Evolutionary conservation across 2,888 invertebrate genomes (phyloP).

Genomic region (Andrena flavipes): DNA sequence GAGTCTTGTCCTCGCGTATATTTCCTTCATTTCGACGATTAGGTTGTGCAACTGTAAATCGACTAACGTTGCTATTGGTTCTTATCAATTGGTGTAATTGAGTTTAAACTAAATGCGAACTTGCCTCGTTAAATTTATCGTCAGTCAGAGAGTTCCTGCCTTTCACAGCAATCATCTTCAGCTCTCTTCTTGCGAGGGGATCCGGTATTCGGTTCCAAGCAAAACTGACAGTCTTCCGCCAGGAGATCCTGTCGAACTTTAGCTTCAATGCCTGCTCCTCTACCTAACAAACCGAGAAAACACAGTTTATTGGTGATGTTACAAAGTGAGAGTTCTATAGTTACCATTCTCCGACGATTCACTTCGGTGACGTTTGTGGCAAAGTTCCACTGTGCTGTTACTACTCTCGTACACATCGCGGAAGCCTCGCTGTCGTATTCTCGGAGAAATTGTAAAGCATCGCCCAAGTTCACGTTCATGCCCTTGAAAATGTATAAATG

Average conservation of each 20-base stretch:
- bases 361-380: conserved; percentile 91
- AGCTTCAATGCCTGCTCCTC: conserved; percentile 90
- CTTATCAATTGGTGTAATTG: not conserved
- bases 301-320: not conserved
- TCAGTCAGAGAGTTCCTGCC: conserved; percentile 91
- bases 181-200: conserved; percentile 88
- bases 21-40: conserved; percentile 92
- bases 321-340: not conserved
- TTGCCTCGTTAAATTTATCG: conserved; percentile 90
- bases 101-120: not conserved
- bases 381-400: conserved; percentile 91
- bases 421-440: conserved; percentile 91
- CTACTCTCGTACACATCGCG: conserved; percentile 90
- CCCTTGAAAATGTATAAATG: conserved; percentile 85
- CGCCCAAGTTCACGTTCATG: conserved; percentile 88
- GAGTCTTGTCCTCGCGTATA: conserved; percentile 90
- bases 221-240: conserved; percentile 90
- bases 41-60: conserved; percentile 88
- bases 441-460: conserved; percentile 89
- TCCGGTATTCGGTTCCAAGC: conserved; percentile 90
- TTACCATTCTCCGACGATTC: conserved; percentile 89
- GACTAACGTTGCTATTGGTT: not conserved
- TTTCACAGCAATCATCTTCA: conserved; percentile 89
- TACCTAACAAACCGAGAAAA: conserved; percentile 78
- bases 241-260: conserved; percentile 91